These are phyloP conservation scores for Nautilus pompilius DNA, from an alignment of 1,140 invertebrate genomes.

Conservation along the genomic window DNA sequence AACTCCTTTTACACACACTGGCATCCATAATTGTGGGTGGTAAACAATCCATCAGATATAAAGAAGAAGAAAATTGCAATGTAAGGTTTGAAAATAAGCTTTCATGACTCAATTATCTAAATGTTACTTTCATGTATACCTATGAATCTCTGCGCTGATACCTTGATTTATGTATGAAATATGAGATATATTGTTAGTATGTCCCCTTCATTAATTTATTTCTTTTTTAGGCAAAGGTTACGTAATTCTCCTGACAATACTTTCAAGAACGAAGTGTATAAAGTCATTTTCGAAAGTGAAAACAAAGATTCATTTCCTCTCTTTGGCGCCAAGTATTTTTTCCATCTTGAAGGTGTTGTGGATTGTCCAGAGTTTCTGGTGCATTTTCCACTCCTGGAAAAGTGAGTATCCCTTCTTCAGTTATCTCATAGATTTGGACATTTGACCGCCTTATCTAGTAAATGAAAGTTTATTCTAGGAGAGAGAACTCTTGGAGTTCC, in stretches of 20 bases:
- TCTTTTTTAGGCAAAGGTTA: conserved; percentile 62
- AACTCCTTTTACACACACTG: too few relatives aligned
- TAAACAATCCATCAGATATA: too few relatives aligned
- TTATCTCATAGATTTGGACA: background rate
- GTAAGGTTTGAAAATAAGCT: too few relatives aligned
- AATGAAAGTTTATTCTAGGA: background rate
- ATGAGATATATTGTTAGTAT: too few relatives aligned
- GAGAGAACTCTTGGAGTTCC: background rate
- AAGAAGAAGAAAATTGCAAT: too few relatives aligned
- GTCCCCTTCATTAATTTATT: too few relatives aligned
- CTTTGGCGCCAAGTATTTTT: conserved; percentile 96
- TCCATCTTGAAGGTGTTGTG: conserved; percentile 92
- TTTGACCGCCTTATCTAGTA: background rate
- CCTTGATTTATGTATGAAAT: too few relatives aligned
- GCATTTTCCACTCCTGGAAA: conserved; percentile 81
- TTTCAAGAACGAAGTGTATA: conserved; percentile 87
- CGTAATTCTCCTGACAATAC: conserved; percentile 61
- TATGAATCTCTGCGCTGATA: too few relatives aligned
- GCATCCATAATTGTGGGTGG: too few relatives aligned
- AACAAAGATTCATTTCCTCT: conserved; percentile 70
- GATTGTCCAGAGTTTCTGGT: conserved; percentile 98
- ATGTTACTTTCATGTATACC: too few relatives aligned
- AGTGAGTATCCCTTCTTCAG: conserved; percentile 56
- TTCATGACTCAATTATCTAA: too few relatives aligned
- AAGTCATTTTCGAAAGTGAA: conserved; percentile 69